Conservation (phyloP, 1,140 invertebrate species). For the Nylanderia fulva region DNA sequence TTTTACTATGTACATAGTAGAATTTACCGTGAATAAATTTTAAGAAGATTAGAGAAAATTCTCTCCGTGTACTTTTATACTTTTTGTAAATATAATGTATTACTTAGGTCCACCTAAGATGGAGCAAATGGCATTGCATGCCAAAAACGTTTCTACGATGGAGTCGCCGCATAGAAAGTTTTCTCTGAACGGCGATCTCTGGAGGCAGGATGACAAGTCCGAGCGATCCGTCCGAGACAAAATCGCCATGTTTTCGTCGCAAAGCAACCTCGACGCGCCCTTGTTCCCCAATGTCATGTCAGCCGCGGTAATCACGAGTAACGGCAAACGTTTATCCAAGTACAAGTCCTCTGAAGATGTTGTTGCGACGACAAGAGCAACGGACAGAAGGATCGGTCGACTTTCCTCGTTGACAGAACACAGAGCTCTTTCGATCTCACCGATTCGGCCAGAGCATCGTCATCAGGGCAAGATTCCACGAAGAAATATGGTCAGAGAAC, state of each 20-base stretch:
- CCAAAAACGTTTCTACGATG: constrained; percentile 50
- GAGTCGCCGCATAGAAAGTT: constrained; percentile 73
- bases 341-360: constrained; percentile 87
- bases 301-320: constrained; percentile 75
- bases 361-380: constrained; percentile 77
- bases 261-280: constrained; percentile 78
- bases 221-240: constrained; percentile 93
- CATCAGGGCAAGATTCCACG: constrained; percentile 25
- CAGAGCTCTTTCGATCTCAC: constrained; percentile 82
- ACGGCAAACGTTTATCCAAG: constrained; percentile 76
- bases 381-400: constrained; percentile 63
- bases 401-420: constrained; percentile 78
- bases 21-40: too few relatives aligned
- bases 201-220: constrained; percentile 91
- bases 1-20: too few relatives aligned
- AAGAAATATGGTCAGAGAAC: constrained; percentile 67
- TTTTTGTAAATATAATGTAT: not conserved
- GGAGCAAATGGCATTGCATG: constrained; percentile 58
- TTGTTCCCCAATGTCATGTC: constrained; percentile 72
- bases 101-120: constrained; percentile 78
- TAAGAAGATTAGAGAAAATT: too few relatives aligned
- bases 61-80: too few relatives aligned
- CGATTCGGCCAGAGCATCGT: constrained; percentile 58
- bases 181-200: constrained; percentile 77
- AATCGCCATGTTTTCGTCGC: constrained; percentile 94